These are phyloP conservation scores for Pachypsylla venusta DNA, from an alignment of 1,140 invertebrate species.

Conservation along the genomic window DNA sequence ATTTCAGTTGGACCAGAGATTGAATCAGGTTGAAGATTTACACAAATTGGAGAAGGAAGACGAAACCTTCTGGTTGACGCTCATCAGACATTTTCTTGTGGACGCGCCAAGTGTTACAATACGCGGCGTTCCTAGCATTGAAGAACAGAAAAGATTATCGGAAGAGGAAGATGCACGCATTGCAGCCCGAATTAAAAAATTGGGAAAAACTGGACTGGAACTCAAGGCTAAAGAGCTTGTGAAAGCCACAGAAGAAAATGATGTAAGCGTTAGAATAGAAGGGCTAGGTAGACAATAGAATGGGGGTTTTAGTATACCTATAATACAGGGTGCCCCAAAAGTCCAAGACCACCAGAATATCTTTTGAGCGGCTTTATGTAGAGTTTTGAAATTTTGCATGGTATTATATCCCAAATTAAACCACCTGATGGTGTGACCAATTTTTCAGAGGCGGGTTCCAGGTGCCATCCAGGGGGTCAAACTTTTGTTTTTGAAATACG, in stretches of 20 bases:
- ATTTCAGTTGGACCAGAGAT: conserved; percentile 48
- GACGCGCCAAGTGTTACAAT: conserved; percentile 38
- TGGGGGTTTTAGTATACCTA: background rate
- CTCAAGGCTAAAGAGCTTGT: conserved; percentile 43
- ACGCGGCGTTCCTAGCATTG: conserved; percentile 39
- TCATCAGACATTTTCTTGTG: conserved; percentile 55
- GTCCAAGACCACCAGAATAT: no score
- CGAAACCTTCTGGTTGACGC: conserved; percentile 49
- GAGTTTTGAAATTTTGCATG: no score
- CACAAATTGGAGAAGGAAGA: conserved; percentile 45
- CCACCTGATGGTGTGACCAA: no score
- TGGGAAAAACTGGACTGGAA: conserved; percentile 52
- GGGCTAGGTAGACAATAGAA: background rate
- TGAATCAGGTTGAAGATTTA: conserved; percentile 52
- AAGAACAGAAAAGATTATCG: conserved; percentile 41
- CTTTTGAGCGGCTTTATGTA: no score
- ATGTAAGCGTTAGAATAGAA: conserved; percentile 34
- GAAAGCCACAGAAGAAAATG: conserved; percentile 57
- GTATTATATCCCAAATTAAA: no score
- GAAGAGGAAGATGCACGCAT: conserved; percentile 50
- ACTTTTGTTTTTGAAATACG: no score
- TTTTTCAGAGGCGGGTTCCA: no score
- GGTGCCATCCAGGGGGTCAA: no score
- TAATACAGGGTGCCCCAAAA: background rate
- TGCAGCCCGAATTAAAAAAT: conserved; percentile 39